Evolutionary conservation across 2,797 vertebrate species (phyloP), one percentile per base, ranked within the genome.

Genomic region (Melanotaenia nigrans): DNA sequence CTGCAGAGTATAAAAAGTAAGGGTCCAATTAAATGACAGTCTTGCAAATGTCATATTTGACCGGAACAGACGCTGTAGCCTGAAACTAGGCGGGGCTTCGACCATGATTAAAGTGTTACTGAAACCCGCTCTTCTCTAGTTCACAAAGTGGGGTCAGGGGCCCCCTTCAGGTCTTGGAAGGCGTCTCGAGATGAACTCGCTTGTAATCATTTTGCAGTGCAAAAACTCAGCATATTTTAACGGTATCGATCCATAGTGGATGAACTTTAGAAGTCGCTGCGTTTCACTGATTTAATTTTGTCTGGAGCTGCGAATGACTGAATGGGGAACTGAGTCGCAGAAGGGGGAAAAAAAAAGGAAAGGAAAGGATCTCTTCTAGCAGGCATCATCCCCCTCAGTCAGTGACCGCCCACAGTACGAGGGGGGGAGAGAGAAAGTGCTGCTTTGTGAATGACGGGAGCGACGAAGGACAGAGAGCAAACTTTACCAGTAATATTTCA

Each of bases 361-460:
- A 63, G 13, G 73, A 66, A 36, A 61, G 53, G 77, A 56, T 49
- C 49, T 62, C 62, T 79, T 83, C 85, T 71, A 76, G 76, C 73
- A 83, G 78, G 71, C 85, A 81, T 79, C 87, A 72, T 57, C 87
- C 83, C 84, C 82, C 87, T 85, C 83, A 65, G 81, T 24, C 79
- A 67, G 68, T 85, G 84, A 89, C 90, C 91, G 91, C 91, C 91
- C 90, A 92, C 92, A 89, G 85, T 61, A 74, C 86, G 73, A 58
- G 80, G 72, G 66, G 65, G 81, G 64, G 72, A 5, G 66, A 79
- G 86, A 89, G 92, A 90, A 87, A 92, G 90, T 89, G 88, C 82
- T 85, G 92, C 92, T 93, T 93, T 93, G 92, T 93, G 87, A 92
- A 90, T 92, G 86, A 90, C 87, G 87, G 92, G 90, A 92, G 89